These are phyloP conservation scores for Rana temporaria DNA, from an alignment of 2,113 vertebrate genomes.

Conservation along the genomic window DNA sequence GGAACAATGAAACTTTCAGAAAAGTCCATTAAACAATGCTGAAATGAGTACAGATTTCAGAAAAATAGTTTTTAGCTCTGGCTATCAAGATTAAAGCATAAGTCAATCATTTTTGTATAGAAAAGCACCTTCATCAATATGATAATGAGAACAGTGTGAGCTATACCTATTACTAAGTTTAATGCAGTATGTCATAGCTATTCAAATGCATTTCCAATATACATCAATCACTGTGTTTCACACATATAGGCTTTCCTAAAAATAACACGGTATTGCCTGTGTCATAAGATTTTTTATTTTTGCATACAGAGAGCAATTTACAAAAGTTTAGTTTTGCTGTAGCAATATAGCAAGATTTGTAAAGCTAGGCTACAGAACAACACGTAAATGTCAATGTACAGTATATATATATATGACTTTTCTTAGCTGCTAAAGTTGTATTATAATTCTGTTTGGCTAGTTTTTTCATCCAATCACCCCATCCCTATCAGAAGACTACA, in stretches of 20 bases:
- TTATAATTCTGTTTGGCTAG: too few species aligned
- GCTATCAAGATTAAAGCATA: constrained; percentile 49
- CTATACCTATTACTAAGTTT: constrained; percentile 43
- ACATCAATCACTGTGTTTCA: constrained; percentile 28
- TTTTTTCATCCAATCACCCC: too few species aligned
- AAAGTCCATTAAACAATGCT: constrained; percentile 36
- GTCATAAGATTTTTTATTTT: not conserved
- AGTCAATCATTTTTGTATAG: constrained; percentile 47
- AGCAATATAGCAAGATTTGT: too few species aligned
- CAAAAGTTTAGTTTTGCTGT: not conserved
- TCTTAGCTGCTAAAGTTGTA: too few species aligned
- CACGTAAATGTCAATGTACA: too few species aligned
- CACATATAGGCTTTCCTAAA: constrained; percentile 11
- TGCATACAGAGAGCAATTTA: not conserved
- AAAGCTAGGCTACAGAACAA: too few species aligned
- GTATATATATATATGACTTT: too few species aligned
- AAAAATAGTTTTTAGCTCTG: constrained; percentile 26
- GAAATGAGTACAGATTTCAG: constrained; percentile 26
- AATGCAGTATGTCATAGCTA: constrained; percentile 47
- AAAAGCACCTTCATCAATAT: constrained; percentile 50
- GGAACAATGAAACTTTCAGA: constrained; percentile 19
- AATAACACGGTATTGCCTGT: not conserved
- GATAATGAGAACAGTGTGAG: constrained; percentile 44
- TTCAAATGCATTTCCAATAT: constrained; percentile 35
- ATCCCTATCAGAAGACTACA: too few species aligned